Conservation (phyloP, 2,888 invertebrate species). For the Stenichneumon culpator region DNA sequence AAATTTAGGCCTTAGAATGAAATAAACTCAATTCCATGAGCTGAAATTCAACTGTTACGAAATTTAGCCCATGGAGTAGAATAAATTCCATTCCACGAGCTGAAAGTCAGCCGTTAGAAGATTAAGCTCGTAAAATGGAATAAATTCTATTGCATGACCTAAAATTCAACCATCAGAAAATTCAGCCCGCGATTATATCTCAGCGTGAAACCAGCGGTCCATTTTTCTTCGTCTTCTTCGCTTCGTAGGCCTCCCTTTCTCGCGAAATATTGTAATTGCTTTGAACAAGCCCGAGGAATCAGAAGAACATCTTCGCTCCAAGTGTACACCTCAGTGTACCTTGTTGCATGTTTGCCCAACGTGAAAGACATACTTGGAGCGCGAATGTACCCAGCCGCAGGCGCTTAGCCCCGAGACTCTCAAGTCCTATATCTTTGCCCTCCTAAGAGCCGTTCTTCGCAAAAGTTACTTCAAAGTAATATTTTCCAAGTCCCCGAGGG, state of each 20-base stretch:
- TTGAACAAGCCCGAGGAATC: not conserved
- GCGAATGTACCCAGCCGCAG: slow-evolving; percentile 10
- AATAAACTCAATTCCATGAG: too few species aligned
- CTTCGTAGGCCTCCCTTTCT: not conserved
- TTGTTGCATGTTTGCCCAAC: slow-evolving; percentile 33
- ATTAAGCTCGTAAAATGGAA: too few species aligned
- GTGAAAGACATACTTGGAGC: slow-evolving; percentile 29
- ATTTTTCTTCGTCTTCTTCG: not conserved
- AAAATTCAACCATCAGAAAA: too few species aligned
- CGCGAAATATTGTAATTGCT: slow-evolving; percentile 33
- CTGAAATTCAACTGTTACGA: too few species aligned
- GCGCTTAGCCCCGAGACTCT: not conserved
- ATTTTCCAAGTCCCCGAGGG: not conserved
- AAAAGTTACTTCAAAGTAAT: not conserved
- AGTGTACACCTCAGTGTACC: not conserved
- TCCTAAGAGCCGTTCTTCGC: slow-evolving; percentile 26
- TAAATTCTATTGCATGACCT: too few species aligned
- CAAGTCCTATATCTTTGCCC: not conserved
- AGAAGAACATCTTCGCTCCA: not conserved
- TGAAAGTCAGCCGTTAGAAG: too few species aligned
- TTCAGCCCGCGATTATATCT: not conserved
- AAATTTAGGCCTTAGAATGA: too few species aligned
- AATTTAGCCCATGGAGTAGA: too few species aligned
- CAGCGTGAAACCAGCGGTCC: not conserved
- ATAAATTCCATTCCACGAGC: too few species aligned